Evolutionary conservation across 2,113 vertebrate genomes (phyloP), one percentile per base, ranked within the genome.

Genomic region (Malurus alboscapulatus): DNA sequence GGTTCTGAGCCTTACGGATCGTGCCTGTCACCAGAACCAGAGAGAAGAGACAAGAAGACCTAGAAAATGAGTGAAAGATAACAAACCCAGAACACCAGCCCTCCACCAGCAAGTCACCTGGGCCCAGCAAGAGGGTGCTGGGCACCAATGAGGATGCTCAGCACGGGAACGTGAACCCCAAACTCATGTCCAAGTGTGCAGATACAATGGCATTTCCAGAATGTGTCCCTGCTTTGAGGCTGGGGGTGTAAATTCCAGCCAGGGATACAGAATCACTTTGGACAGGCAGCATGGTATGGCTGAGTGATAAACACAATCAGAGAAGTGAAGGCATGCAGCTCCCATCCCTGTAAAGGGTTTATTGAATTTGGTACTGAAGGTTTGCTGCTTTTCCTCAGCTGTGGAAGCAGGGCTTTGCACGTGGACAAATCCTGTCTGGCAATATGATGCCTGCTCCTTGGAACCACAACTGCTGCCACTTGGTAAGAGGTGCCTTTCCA

Each of bases 1-100:
- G 99, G 97, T 99, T 99, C 99, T 99, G 99, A 98, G 99, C 99
- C 98, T 99, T 99, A 97, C 99, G 99, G 98, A 99, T 99, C 97
- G 99, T 99, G 98, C 99, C 99, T 99, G 98, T 98, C 97, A 98
- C 98, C 99, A 98, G 97, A 98, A 97, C 96, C 97, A 98, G 96
- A 98, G 96, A 98, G 96, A 94, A 93, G 95, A 97, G 95, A 97
- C 96, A 97, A 98, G 97, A 97, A 98, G 97, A 98, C 97, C 99
- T 98, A 97, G 98, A 97, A 98, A 98, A 98, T 97, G 98, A 99
- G 98, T 96, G 97, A 98, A 97, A 97, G 95, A 97, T 95, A 97
- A 97, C 93, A 94, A 94, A 95, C 80, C 83, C 86, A 81, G 91
- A 92, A 92, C 96, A 97, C 97, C 98, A 92, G 97, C 97, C 98